phyloP scores from a whole-genome alignment of 2,113 vertebrate species.

The Clarias batrachus region DNA sequence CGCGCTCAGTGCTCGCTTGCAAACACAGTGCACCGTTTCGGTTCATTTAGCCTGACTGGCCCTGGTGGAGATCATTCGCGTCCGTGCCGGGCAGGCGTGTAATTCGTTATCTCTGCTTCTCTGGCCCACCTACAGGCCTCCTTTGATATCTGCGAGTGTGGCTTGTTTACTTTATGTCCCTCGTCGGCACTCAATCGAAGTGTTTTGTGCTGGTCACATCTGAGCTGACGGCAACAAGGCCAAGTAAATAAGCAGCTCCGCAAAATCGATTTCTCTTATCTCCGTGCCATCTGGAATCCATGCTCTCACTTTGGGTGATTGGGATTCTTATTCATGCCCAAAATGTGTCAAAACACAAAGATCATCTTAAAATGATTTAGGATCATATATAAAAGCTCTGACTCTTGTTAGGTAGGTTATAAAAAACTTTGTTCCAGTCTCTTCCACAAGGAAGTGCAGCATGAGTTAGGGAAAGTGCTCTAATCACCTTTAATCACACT shows the following conservation, averaged over 20 bases:
- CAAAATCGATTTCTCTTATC: conserved; percentile 1
- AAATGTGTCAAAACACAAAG: neutral
- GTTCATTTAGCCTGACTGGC: conserved; percentile 28
- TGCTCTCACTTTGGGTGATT: neutral
- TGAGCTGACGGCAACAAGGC: conserved; percentile 30
- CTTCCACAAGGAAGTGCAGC: neutral
- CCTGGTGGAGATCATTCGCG: conserved; percentile 48
- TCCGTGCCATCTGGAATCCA: neutral
- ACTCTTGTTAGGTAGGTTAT: neutral
- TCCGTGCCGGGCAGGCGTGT: conserved; percentile 37
- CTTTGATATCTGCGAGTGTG: conserved; percentile 33
- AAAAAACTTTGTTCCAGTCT: neutral
- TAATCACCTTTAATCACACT: neutral
- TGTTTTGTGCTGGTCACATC: conserved; percentile 38
- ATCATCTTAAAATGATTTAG: neutral
- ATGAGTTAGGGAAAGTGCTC: neutral
- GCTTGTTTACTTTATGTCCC: conserved; percentile 33
- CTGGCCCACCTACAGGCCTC: conserved; percentile 37
- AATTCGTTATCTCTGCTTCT: conserved; percentile 46
- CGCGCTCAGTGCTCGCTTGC: conserved; percentile 12
- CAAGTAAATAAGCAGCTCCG: conserved; percentile 30
- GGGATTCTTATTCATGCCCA: neutral
- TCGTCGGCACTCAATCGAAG: conserved; percentile 41
- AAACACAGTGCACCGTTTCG: conserved; percentile 39
- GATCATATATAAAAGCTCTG: neutral